These are phyloP conservation scores for Plebejus argus DNA, from an alignment of 2,888 invertebrate genomes.

Conservation along the genomic window DNA sequence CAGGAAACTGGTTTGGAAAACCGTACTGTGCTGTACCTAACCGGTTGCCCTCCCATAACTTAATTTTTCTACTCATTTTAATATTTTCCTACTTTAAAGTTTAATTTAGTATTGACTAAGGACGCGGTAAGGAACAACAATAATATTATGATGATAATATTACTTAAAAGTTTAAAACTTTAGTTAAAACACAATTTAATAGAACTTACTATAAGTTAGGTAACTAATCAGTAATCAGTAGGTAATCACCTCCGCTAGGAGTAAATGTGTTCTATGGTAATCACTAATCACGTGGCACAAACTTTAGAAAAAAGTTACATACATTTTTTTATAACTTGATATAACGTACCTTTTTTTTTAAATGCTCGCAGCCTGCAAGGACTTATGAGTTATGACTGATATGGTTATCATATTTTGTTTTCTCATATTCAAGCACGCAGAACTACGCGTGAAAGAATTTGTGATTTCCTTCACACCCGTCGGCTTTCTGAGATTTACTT, in stretches of 20 bases:
- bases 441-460: conserved; percentile 9
- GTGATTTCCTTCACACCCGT: conserved; percentile 7
- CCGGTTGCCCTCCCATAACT: conserved; percentile 41
- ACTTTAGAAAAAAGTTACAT: too few relatives aligned
- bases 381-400: neutral
- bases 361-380: neutral
- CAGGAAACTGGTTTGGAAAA: conserved; percentile 40
- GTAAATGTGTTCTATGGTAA: too few relatives aligned
- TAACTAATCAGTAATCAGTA: too few relatives aligned
- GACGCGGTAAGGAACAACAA: neutral
- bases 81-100: neutral
- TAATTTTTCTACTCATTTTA: conserved; percentile 8
- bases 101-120: neutral
- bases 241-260: too few relatives aligned
- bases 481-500: conserved; percentile 10
- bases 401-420: neutral
- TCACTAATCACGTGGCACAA: too few relatives aligned
- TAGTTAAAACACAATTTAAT: too few relatives aligned
- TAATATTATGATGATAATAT: neutral
- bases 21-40: too few relatives aligned
- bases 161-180: too few relatives aligned
- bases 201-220: too few relatives aligned
- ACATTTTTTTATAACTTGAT: too few relatives aligned
- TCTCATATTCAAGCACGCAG: neutral
- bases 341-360: too few relatives aligned